phyloP scores from a whole-genome alignment of 2,888 invertebrate genomes.

The Ecdyonurus torrentis region DNA sequence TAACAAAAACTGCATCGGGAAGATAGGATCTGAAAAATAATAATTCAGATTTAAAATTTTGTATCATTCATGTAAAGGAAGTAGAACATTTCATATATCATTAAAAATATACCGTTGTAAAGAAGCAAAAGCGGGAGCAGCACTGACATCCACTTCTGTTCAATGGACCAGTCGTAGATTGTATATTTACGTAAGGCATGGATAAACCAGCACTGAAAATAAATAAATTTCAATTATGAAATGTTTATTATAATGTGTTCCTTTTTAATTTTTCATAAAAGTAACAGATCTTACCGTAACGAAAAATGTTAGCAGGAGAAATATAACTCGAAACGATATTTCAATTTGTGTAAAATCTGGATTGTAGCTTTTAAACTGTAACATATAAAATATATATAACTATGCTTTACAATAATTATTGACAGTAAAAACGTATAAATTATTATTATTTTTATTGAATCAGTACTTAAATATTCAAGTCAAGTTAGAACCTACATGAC shows the following conservation, averaged over 20 bases:
- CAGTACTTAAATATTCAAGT: no score
- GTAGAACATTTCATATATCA: neutral
- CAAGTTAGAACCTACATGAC: no score
- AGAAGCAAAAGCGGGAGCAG: slow-evolving; percentile 72
- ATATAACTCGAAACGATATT: slow-evolving; percentile 93
- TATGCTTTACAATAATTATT: no score
- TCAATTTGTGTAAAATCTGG: slow-evolving; percentile 93
- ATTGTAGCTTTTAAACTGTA: slow-evolving; percentile 91
- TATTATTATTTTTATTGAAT: neutral
- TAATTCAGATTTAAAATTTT: no score
- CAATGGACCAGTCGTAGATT: slow-evolving; percentile 88
- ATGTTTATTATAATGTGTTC: no score
- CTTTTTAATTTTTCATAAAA: slow-evolving; percentile 11
- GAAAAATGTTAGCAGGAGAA: slow-evolving; percentile 69
- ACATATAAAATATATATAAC: slow-evolving; percentile 20
- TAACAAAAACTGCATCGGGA: slow-evolving; percentile 75
- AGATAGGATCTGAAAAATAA: slow-evolving; percentile 66
- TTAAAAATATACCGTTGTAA: slow-evolving; percentile 66
- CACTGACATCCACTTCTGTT: slow-evolving; percentile 90
- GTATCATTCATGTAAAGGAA: neutral
- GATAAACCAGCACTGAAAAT: slow-evolving; percentile 87
- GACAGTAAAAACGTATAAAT: neutral
- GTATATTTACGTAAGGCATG: slow-evolving; percentile 75
- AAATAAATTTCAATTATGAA: no score
- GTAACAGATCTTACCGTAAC: slow-evolving; percentile 57